Evolutionary conservation across 2,888 invertebrate genomes (phyloP).

Genomic region (Abrostola triplasia): DNA sequence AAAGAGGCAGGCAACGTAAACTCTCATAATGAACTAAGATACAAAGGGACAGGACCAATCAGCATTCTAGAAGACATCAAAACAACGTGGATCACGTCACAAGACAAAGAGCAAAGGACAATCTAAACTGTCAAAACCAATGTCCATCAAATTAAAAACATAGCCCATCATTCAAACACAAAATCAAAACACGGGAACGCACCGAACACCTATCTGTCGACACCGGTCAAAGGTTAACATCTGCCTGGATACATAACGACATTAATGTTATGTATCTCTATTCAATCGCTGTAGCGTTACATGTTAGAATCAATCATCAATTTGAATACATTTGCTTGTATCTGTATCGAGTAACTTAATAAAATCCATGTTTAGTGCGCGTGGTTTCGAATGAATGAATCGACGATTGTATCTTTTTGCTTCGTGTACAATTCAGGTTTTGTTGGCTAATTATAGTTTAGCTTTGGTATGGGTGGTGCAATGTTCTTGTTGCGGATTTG

Average conservation of each 20-base stretch:
- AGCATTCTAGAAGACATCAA: no score
- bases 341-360: conserved; percentile 72
- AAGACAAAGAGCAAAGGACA: conserved; percentile 41
- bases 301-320: conserved; percentile 87
- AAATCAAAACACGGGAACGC: conserved; percentile 55
- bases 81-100: conserved; percentile 17
- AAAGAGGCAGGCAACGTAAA: no score
- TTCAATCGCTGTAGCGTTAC: conserved; percentile 81
- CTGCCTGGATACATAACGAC: conserved; percentile 73
- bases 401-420: conserved; percentile 53
- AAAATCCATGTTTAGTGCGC: conserved; percentile 54
- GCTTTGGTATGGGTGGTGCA: conserved; percentile 17
- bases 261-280: conserved; percentile 86
- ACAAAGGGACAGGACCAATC: no score
- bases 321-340: conserved; percentile 83
- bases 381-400: conserved; percentile 72
- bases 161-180: conserved; percentile 55
- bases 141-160: conserved; percentile 55
- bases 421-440: conserved; percentile 40
- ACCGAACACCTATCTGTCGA: conserved; percentile 72
- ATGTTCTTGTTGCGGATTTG: conserved; percentile 1
- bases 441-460: conserved; percentile 18
- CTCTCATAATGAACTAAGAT: no score
- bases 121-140: conserved; percentile 42
- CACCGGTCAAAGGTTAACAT: conserved; percentile 79